phyloP scores from a whole-genome alignment of 1,140 invertebrate genomes.

The Polyergus mexicanus region DNA sequence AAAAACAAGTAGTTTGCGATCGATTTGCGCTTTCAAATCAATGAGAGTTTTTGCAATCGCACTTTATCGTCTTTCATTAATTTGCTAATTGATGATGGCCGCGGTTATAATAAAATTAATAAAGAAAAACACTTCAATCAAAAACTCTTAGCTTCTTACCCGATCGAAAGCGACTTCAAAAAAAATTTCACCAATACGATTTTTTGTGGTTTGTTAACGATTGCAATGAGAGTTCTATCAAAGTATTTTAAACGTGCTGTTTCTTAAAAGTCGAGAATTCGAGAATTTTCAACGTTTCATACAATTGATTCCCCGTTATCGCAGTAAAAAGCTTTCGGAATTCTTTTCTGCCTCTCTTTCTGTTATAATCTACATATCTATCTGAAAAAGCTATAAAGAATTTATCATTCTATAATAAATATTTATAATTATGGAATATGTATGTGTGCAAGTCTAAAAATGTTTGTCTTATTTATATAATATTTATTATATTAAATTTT shows the following conservation, averaged over 20 bases:
- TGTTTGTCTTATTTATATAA: background rate
- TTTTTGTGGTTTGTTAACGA: constrained; percentile 35
- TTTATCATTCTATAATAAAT: background rate
- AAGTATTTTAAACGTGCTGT: constrained; percentile 23
- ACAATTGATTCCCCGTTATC: constrained; percentile 5
- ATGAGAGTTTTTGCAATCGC: background rate
- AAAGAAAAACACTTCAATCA: constrained; percentile 13
- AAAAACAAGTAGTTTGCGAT: constrained; percentile 18
- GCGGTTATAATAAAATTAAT: background rate
- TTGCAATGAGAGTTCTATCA: constrained; percentile 20
- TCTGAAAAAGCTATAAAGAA: background rate
- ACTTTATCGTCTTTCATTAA: constrained; percentile 23
- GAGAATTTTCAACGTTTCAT: constrained; percentile 17
- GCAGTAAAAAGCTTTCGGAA: constrained; percentile 23
- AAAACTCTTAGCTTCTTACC: background rate
- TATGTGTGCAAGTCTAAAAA: background rate
- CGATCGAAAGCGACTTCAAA: background rate
- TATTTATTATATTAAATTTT: background rate
- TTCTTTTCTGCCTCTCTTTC: background rate
- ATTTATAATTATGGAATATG: background rate
- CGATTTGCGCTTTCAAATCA: constrained; percentile 33
- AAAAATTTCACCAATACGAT: constrained; percentile 7
- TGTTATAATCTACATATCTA: background rate
- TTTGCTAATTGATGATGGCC: constrained; percentile 24
- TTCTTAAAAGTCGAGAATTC: constrained; percentile 21